Percentiles rank a stretch among this genome's conserved stretches.
Evolutionary conservation across 2,888 invertebrate species (phyloP).

Genomic region (Eumerus sabulonum): DNA sequence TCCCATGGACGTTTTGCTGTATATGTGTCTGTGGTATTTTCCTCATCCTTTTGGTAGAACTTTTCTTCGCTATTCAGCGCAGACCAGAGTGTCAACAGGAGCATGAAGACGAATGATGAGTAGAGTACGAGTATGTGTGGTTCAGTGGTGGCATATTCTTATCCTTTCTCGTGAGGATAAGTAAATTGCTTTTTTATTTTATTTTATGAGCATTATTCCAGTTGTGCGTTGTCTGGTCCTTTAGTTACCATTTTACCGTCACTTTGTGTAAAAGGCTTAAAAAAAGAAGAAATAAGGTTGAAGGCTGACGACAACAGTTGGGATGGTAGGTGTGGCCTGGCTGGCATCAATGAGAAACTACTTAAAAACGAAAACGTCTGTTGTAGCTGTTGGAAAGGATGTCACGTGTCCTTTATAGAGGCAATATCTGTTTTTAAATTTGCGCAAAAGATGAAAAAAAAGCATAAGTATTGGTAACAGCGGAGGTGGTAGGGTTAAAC

Average conservation of each 20-base stretch:
- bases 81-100: slow-evolving; percentile 29
- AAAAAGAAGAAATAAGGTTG: slow-evolving; percentile 1
- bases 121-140: neutral
- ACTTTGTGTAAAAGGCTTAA: slow-evolving; percentile 51
- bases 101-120: slow-evolving; percentile 3
- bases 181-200: slow-evolving; percentile 64
- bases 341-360: slow-evolving; percentile 37
- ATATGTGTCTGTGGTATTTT: slow-evolving; percentile 13
- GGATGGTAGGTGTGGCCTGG: slow-evolving; percentile 22
- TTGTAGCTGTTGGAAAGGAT: slow-evolving; percentile 28
- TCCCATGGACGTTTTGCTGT: neutral
- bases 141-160: slow-evolving; percentile 7
- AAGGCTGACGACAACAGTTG: slow-evolving; percentile 15
- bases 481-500: no score
- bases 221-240: neutral
- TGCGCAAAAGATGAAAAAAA: neutral
- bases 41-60: slow-evolving; percentile 4
- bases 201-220: slow-evolving; percentile 40
- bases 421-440: slow-evolving; percentile 36
- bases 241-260: slow-evolving; percentile 28
- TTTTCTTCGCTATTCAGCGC: slow-evolving; percentile 23
- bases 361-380: slow-evolving; percentile 43
- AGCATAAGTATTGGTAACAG: no score
- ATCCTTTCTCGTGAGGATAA: slow-evolving; percentile 35
- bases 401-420: slow-evolving; percentile 56